A percentile compares a stretch with the other conserved stretches of the same genome.
These are phyloP conservation scores for Martes martes DNA, from an alignment of 2,113 vertebrate genomes.

Conservation along the genomic window DNA sequence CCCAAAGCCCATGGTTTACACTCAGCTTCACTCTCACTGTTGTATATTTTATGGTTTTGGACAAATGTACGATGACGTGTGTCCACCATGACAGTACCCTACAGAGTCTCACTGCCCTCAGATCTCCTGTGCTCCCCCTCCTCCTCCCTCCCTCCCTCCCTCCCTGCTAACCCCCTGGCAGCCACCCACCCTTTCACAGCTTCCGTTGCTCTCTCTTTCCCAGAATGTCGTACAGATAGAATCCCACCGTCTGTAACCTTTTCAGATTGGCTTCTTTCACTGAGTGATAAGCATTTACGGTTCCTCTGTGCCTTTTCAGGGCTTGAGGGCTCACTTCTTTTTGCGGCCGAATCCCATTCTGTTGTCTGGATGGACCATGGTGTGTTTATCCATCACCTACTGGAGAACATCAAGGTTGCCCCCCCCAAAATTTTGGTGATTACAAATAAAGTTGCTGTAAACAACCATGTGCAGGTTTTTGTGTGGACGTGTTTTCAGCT, in stretches of 20 bases:
- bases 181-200: background rate
- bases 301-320: background rate
- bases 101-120: background rate
- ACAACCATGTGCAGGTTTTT: background rate
- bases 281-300: fast-evolving
- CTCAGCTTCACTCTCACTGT: background rate
- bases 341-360: background rate
- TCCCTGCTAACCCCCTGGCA: background rate
- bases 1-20: background rate
- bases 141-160: background rate
- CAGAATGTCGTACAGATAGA: background rate
- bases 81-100: background rate
- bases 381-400: background rate
- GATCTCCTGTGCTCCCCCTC: background rate
- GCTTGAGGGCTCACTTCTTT: background rate
- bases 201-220: background rate
- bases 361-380: background rate
- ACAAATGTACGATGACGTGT: background rate
- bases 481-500: background rate
- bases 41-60: background rate
- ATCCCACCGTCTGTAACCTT: too few relatives aligned
- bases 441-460: background rate
- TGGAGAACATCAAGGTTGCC: background rate
- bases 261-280: background rate
- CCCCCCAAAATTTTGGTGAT: too few relatives aligned